Evolutionary conservation across 2,113 vertebrate species (phyloP), one percentile per base, ranked within the genome.

Genomic region (Psammodynastes pulverulentus): DNA sequence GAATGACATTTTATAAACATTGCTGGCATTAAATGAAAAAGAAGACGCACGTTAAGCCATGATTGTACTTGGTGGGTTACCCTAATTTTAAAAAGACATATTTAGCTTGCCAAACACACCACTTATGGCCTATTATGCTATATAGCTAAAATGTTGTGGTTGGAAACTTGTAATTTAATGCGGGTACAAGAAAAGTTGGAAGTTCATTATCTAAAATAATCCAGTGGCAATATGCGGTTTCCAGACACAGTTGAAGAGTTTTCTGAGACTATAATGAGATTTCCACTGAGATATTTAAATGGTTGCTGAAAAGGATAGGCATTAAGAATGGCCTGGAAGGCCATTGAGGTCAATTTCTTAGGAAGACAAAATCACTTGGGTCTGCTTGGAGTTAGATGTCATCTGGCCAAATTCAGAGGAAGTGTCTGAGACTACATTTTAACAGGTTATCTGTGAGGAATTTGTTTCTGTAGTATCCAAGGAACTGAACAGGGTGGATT

Each of bases 1-100:
- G 21, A 51, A 29, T 86, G 12, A 53, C 48, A 49, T 62, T 86
- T 91, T 48, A 49, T 67, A 13, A n/a, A 86, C 58, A 67, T 67
- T 87, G 94, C 92, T 86, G 86, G 19, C 39, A 90, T 94, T 93
- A 86, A 21, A 49, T 95, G 94, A 91, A 67, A 93, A 93, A 94
- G 53, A 89, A n/a, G 51, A 72, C 45, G 12, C 46, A 52, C 3
- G 4, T 34, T 91, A 52, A 72, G 29, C 72, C 91, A 53, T n/a
- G 24, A 72, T 26, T 91, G 46, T 6, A 87, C 29, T 87, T 87
- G 48, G 53, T 58, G 54, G 43, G 46, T 91, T 91, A 21, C 34
- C 58, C 87, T 79, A 84, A 43, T 53, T 88, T 19, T 23, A 39
- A 51, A 79, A 79, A 19, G 34, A 45, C 46, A 12, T 7, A 52